Conservation (phyloP, 2,888 invertebrate species). For the Unio delphinus region DNA sequence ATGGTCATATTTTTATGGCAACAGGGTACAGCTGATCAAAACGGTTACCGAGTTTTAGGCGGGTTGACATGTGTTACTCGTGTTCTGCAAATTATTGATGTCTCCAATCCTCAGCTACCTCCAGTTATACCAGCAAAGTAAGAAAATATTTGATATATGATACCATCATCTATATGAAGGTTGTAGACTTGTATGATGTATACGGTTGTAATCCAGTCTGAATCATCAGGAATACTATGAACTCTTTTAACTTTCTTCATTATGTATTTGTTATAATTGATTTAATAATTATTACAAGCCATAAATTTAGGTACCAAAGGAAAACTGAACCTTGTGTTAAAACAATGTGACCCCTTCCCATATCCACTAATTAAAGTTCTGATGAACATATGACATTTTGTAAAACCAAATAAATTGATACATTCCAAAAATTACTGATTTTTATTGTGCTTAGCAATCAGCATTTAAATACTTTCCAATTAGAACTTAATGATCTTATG, state of each 20-base stretch:
- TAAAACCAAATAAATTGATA: too few relatives aligned
- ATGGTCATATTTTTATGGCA: neutral
- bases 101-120: conserved; percentile 73
- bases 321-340: too few relatives aligned
- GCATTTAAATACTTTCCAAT: too few relatives aligned
- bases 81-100: conserved; percentile 76
- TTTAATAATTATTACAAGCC: too few relatives aligned
- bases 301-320: too few relatives aligned
- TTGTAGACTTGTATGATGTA: neutral
- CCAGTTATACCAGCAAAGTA: conserved; percentile 78
- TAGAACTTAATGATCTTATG: too few relatives aligned
- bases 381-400: too few relatives aligned
- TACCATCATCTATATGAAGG: neutral
- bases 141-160: conserved; percentile 61
- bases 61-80: conserved; percentile 80
- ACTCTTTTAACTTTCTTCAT: neutral
- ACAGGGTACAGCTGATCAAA: conserved; percentile 73
- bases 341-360: too few relatives aligned
- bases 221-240: neutral
- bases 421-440: too few relatives aligned
- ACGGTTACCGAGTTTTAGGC: conserved; percentile 74
- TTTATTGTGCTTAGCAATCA: too few relatives aligned
- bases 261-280: too few relatives aligned
- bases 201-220: neutral
- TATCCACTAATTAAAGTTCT: too few relatives aligned